A percentile compares a stretch with the other conserved stretches of the same genome.
Conservation (phyloP, 1,140 invertebrate genomes). For the Leptopilina clavipes region DNA sequence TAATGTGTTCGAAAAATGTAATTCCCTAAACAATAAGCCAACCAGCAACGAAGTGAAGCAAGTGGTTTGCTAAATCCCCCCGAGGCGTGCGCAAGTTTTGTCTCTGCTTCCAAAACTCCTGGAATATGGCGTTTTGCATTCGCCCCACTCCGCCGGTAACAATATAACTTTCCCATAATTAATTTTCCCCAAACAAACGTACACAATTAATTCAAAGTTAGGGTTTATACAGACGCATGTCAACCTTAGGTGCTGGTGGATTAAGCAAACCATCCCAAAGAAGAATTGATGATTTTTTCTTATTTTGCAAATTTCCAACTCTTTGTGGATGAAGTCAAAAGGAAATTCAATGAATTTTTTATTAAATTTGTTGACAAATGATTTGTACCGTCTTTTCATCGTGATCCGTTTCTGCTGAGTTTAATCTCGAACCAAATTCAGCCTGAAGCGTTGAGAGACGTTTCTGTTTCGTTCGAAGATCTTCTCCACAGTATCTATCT, state of each 20-base stretch:
- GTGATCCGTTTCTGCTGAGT: not conserved
- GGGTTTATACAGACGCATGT: not conserved
- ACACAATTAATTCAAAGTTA: conserved; percentile 26
- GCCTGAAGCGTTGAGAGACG: not conserved
- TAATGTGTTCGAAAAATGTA: conserved; percentile 17
- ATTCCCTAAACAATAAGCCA: conserved; percentile 33
- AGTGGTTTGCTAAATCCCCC: not conserved
- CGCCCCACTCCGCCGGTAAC: not conserved
- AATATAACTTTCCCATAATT: conserved; percentile 31
- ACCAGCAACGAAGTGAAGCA: not conserved
- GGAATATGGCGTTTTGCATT: not conserved
- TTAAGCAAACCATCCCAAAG: not conserved
- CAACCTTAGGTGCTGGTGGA: not conserved
- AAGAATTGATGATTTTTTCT: no score
- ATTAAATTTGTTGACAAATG: no score
- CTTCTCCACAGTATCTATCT: no score
- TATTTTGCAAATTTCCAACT: not conserved
- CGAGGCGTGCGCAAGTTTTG: conserved; percentile 14
- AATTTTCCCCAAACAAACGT: conserved; percentile 16
- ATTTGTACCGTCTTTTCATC: no score
- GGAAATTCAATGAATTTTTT: no score
- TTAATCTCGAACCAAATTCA: conserved; percentile 4
- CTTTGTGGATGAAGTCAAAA: no score
- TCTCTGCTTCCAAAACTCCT: conserved; percentile 1
- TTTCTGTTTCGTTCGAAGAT: no score